Evolutionary conservation across 2,888 invertebrate species (phyloP), one percentile per base, ranked within the genome.

Genomic region (Myathropa florea): DNA sequence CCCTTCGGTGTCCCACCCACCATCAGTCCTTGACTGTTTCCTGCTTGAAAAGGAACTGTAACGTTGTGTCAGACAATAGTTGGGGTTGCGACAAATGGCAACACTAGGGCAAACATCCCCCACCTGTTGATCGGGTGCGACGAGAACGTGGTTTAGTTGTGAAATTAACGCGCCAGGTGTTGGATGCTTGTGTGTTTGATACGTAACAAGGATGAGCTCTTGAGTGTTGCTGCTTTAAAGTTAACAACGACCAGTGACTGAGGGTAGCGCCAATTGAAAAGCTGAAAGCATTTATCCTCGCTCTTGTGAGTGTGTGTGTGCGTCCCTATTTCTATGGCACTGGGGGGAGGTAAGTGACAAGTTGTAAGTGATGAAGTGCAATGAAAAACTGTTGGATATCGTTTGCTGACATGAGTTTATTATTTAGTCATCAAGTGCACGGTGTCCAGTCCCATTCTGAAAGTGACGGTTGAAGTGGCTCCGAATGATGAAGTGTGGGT

Each of bases 111-210:
- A 2, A 60, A 55, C n/a, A 46, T 1, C 18, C 53, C 72, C 36
- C 64, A 65, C 75, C 72, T 82, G 73, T 82, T 82, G 85, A 81
- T 64, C 67, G 53, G 39, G 21, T 63, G 61, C 61, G 26, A 7
- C 21, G 75, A 18, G 46, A 70, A 67, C 30, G 33, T 60, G 59
- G 77, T 85, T 81, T 64, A 85, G 85, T 85, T 85, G 23, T 55
- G 73, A 85, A 82, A 78, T 73, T 82, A 73, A 60, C 77, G 64
- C 73, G 68, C 72, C 72, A 68, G 73, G 82, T 77, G 85, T 68
- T 73, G 77, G 82, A 59, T 77, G 82, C 59, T 33, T 26, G 30
- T 9, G 28, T 61, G 36, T 26, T 78, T 26, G 24, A 57, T 4
- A 24, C 57, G 24, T 57, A 4, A 23, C 24, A 24, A 26, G 57